Evolutionary conservation across 2,113 vertebrate species (phyloP).

Genomic region (Cairina moschata): DNA sequence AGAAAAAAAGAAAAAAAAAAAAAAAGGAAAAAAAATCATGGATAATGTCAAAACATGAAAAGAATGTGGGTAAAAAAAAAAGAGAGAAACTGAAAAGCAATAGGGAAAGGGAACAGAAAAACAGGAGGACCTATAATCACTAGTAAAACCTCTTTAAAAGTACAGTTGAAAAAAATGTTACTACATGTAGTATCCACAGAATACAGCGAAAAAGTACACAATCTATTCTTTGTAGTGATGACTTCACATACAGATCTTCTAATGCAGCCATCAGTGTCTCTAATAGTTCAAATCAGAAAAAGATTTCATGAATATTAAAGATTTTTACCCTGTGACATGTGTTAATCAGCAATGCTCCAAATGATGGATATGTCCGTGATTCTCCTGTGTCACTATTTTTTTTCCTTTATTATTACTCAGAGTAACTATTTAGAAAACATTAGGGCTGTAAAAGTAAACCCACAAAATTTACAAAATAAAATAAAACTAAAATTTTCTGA

Average conservation of each 20-base stretch:
- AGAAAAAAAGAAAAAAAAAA: not conserved
- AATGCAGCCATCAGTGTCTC: not conserved
- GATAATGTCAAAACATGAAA: not conserved
- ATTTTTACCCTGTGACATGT: not conserved
- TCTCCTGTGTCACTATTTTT: not conserved
- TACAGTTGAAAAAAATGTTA: not conserved
- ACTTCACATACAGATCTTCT: not conserved
- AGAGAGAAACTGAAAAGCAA: not conserved
- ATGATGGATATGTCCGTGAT: not conserved
- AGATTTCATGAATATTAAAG: conserved; percentile 8
- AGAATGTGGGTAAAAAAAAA: not conserved
- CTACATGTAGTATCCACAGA: not conserved
- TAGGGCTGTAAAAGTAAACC: not conserved
- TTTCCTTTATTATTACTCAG: not conserved
- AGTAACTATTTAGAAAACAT: not conserved
- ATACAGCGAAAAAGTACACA: not conserved
- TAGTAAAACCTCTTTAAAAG: not conserved
- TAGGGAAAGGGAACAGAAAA: not conserved
- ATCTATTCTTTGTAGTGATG: not conserved
- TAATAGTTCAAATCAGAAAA: not conserved
- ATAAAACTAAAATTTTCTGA: not conserved
- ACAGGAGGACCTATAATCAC: not conserved
- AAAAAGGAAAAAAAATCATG: not conserved
- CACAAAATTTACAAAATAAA: not conserved
- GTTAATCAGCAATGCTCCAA: not conserved